Percentiles rank a stretch among this genome's conserved stretches.
Conservation (phyloP, 2,888 invertebrate genomes). For the Drosophila borealis region DNA sequence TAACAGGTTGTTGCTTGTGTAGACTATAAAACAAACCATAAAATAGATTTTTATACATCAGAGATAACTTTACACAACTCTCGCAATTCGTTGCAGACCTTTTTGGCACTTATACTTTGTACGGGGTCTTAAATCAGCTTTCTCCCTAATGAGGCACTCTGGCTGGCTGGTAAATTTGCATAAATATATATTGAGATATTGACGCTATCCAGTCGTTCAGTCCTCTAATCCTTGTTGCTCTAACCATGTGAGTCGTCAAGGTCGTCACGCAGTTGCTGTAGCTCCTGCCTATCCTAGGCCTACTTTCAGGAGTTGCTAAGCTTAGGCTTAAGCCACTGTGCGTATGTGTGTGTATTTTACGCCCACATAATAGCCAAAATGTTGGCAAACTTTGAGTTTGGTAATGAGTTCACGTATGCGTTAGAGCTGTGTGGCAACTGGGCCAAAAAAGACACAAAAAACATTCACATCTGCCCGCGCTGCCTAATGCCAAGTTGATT, state of each 20-base stretch:
- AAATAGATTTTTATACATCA: too few species aligned
- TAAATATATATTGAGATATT: conserved; percentile 9
- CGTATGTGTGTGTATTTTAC: conserved; percentile 6
- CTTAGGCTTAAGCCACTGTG: conserved; percentile 8
- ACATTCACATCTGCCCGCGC: conserved; percentile 33
- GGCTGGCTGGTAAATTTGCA: conserved; percentile 14
- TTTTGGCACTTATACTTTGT: background rate
- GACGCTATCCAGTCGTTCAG: background rate
- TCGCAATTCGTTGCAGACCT: background rate
- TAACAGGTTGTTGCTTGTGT: too few species aligned
- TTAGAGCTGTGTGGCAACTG: conserved; percentile 29
- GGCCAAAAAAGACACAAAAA: conserved; percentile 7
- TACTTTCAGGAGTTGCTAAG: conserved; percentile 37
- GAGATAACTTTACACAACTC: too few species aligned
- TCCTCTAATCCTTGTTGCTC: conserved; percentile 18
- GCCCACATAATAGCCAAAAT: conserved; percentile 26
- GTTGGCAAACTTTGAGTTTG: conserved; percentile 39
- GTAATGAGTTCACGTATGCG: conserved; percentile 56
- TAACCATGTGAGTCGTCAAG: conserved; percentile 7
- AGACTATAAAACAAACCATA: too few species aligned
- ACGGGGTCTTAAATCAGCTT: background rate
- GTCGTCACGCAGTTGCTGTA: conserved; percentile 20
- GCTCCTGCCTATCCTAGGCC: conserved; percentile 5
- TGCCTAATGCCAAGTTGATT: conserved; percentile 55
- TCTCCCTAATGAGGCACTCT: conserved; percentile 21